Base-by-base conservation (phyloP, 2,113 vertebrate species). In the Girardinichthys multiradiatus region DNA sequence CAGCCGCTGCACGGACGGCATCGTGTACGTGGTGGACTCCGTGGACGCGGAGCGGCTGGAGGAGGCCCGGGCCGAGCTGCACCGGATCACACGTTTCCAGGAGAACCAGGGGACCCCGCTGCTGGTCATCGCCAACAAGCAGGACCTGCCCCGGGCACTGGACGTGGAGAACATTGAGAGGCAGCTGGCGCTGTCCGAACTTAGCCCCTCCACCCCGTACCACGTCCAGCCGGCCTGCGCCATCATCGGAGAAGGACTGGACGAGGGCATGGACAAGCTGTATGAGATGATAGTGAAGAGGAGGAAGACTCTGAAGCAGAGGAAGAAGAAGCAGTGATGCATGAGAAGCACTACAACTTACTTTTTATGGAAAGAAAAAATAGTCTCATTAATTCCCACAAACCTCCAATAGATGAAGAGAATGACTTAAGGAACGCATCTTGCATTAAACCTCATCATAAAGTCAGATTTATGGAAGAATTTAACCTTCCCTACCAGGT, bases 1-100 rank as follows among this genome's bases (percentile, higher is more conserved):
- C 94, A 98, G 96, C 89, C 96, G 97, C 81, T 97, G 97, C 90
- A 97, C 97, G 28, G 97, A 99, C 76, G 97, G 97, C 60, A 97
- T 98, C 91, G 97, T 99, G 82, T 99, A 98, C 82, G 97, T 99
- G 90, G 97, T 99, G 95, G 97, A 99, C 94, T 98, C 97, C 0
- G 97, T 98, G 87, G 97, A 99, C 79, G 95, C 95, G n/a, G 97
- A 98, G 82, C 89, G 97, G 73, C 91, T 99, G 86, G 97, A 97
- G 88, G 97, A 98, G 81, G 97, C 97, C 85, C 96, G 96, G 65
- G 95, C 96, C 0, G 97, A 99, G 91, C 95, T 98, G 85, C 97
- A 99, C 91, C 97, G 96, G 90, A 96, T 98, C 90, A 96, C 96
- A 68, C 96, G 96, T 72, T 96, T 97, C 87, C 94, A 96, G 0